Percentiles rank a stretch among this genome's conserved stretches.
phyloP scores from a whole-genome alignment of 2,888 invertebrate genomes.

The Sarcophaga rosellei region DNA sequence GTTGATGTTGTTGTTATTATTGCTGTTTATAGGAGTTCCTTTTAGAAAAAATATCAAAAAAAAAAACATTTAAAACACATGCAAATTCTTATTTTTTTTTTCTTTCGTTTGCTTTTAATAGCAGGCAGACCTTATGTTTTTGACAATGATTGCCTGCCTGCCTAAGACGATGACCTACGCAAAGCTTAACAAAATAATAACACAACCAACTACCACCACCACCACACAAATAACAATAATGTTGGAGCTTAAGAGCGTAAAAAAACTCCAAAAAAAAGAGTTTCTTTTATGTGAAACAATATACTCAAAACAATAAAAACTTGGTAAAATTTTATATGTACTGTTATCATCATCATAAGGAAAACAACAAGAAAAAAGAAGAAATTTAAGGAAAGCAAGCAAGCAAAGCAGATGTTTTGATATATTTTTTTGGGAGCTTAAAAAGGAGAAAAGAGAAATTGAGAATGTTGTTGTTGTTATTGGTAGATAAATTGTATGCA shows the following conservation, averaged over 20 bases:
- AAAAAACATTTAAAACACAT: conserved; percentile 44
- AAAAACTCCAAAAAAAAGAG: neutral
- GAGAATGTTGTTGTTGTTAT: neutral
- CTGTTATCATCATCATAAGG: conserved; percentile 4
- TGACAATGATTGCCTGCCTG: conserved; percentile 20
- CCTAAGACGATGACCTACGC: conserved; percentile 77
- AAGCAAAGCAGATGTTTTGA: conserved; percentile 62
- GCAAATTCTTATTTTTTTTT: conserved; percentile 64
- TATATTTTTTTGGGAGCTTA: conserved; percentile 11
- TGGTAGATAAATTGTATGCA: too few species aligned
- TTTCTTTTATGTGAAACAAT: too few species aligned
- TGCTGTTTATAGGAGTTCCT: conserved; percentile 71
- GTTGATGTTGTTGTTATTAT: neutral
- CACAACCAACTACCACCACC: conserved; percentile 11
- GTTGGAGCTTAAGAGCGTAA: conserved; percentile 34
- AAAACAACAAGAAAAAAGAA: too few species aligned
- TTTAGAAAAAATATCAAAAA: conserved; percentile 19
- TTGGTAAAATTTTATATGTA: conserved; percentile 2
- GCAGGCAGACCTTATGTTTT: conserved; percentile 6
- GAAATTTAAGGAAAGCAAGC: conserved; percentile 29
- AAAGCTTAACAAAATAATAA: conserved; percentile 48
- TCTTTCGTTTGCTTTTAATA: neutral
- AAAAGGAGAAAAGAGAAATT: conserved; percentile 18
- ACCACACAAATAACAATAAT: neutral
- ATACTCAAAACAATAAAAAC: too few species aligned